Conservation (phyloP, 2,797 vertebrate genomes). For the Fistularia tabacaria region DNA sequence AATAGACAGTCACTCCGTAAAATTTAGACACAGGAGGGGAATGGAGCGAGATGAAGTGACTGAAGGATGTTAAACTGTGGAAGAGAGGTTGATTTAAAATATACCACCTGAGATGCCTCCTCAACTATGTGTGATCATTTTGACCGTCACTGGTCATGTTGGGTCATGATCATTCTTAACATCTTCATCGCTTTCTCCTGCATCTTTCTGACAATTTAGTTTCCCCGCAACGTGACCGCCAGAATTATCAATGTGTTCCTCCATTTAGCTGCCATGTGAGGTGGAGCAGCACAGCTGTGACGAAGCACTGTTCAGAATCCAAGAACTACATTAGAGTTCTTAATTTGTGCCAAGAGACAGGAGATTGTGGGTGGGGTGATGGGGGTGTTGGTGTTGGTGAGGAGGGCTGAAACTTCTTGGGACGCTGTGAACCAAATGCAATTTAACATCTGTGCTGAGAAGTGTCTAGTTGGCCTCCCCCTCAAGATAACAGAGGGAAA, state of each 20-base stretch:
- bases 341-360: constrained; percentile 48
- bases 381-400: constrained; percentile 20
- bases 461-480: constrained; percentile 29
- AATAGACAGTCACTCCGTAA: too few relatives aligned
- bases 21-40: too few relatives aligned
- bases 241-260: constrained; percentile 69
- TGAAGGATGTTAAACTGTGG: too few relatives aligned
- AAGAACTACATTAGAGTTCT: constrained; percentile 51
- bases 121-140: constrained; percentile 59
- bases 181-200: constrained; percentile 40
- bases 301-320: constrained; percentile 59
- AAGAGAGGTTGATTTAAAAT: constrained; percentile 30
- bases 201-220: constrained; percentile 60
- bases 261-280: constrained; percentile 53
- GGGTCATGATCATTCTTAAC: constrained; percentile 23
- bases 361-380: constrained; percentile 34
- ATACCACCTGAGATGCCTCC: constrained; percentile 34
- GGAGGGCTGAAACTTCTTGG: constrained; percentile 30
- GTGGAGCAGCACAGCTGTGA: constrained; percentile 66
- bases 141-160: constrained; percentile 31
- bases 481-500: not conserved
- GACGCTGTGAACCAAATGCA: constrained; percentile 45
- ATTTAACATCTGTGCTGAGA: constrained; percentile 23
- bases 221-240: constrained; percentile 55
- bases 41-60: too few relatives aligned